These are phyloP conservation scores for Reinhardtius hippoglossoides DNA, from an alignment of 2,113 vertebrate genomes.

Conservation along the genomic window DNA sequence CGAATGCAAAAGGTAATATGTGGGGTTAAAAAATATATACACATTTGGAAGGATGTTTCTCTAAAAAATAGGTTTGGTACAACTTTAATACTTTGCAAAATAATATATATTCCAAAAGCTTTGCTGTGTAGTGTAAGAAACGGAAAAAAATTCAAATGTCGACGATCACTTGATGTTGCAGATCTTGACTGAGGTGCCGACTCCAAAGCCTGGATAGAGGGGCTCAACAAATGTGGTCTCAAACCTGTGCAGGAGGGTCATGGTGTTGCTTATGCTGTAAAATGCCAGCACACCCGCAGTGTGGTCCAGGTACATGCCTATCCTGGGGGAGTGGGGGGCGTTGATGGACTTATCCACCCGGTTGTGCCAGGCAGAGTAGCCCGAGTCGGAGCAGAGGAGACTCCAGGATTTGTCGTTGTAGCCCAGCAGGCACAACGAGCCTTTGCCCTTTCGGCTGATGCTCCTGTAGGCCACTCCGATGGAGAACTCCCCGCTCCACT, in stretches of 20 bases:
- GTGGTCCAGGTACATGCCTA: constrained; percentile 91
- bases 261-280: constrained; percentile 86
- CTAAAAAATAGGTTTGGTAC: constrained; percentile 23
- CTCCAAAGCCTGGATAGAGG: constrained; percentile 90
- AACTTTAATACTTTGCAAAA: constrained; percentile 29
- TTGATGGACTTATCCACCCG: constrained; percentile 81
- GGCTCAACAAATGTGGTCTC: constrained; percentile 85
- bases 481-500: constrained; percentile 86
- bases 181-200: constrained; percentile 87
- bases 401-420: constrained; percentile 94
- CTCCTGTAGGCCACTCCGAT: constrained; percentile 88
- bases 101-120: constrained; percentile 45
- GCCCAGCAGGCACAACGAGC: constrained; percentile 89
- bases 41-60: constrained; percentile 21
- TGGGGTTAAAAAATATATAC: constrained; percentile 21
- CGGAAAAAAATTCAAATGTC: background rate
- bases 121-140: constrained; percentile 15
- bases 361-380: constrained; percentile 92
- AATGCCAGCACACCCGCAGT: constrained; percentile 86
- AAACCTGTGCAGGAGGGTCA: constrained; percentile 86
- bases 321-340: constrained; percentile 80
- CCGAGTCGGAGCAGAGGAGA: constrained; percentile 87
- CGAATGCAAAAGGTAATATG: constrained; percentile 30
- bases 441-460: constrained; percentile 83
- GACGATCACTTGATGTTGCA: constrained; percentile 81